Evolutionary conservation across 1,140 invertebrate species (phyloP).

Genomic region (Meloidogyne hapla): DNA sequence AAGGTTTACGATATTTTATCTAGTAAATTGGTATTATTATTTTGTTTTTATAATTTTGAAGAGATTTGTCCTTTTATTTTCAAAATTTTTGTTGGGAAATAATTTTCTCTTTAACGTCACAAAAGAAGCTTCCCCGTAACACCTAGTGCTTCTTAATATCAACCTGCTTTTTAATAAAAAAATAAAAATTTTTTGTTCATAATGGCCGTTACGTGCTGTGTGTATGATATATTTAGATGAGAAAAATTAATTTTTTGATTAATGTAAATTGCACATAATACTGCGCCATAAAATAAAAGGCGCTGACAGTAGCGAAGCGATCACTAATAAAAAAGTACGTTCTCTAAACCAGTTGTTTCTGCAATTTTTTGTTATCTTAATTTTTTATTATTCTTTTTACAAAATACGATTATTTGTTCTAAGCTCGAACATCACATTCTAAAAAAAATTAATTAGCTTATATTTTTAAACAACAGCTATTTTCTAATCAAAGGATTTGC

Average conservation of each 20-base stretch:
- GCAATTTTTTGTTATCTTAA: not conserved
- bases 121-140: no score
- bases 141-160: no score
- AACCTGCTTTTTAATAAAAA: not conserved
- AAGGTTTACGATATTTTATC: no score
- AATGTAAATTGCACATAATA: conserved; percentile 4
- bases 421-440: not conserved
- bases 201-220: not conserved
- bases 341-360: not conserved
- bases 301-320: not conserved
- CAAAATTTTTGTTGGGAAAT: no score
- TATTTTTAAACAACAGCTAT: no score
- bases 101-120: no score
- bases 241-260: not conserved
- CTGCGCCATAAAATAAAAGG: not conserved
- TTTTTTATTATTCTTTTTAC: not conserved
- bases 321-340: not conserved
- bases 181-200: not conserved
- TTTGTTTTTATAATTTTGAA: no score
- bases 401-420: not conserved
- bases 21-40: no score
- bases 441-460: not conserved
- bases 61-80: no score
- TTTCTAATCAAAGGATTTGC: no score
- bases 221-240: not conserved